Conservation (phyloP, 2,888 invertebrate genomes). For the Willowsia nigromaculata region DNA sequence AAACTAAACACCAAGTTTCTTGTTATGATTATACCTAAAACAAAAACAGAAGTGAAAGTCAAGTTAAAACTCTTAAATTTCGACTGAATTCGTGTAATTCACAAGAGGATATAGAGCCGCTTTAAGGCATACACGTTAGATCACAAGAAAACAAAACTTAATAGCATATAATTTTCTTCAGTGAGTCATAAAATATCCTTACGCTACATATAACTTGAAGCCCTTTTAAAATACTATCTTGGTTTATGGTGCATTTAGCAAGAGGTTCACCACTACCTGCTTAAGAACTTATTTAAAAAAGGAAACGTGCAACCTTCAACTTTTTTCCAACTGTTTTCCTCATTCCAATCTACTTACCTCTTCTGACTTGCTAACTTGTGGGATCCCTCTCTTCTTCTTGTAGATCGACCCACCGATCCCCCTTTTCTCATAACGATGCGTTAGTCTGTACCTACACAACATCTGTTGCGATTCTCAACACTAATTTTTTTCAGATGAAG, state of each 20-base stretch:
- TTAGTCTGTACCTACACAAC: background rate
- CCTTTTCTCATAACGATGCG: background rate
- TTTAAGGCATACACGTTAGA: background rate
- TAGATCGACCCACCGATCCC: background rate
- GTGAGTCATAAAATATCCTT: background rate
- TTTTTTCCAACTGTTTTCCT: background rate
- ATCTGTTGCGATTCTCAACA: constrained; percentile 31
- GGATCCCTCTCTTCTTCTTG: background rate
- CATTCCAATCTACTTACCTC: background rate
- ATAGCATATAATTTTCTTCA: background rate
- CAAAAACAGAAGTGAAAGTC: background rate
- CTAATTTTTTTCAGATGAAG: background rate
- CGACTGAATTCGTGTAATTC: background rate
- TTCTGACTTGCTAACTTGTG: background rate
- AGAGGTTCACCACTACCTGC: background rate
- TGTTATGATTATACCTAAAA: background rate
- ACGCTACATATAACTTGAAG: background rate
- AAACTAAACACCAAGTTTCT: background rate
- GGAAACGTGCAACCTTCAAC: background rate
- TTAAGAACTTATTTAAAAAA: background rate
- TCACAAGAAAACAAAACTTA: background rate
- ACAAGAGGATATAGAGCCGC: background rate
- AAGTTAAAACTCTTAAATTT: background rate
- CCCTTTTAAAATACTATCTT: background rate
- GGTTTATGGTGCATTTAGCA: background rate